Percentiles rank a stretch among this genome's conserved stretches.
These are phyloP conservation scores for Trachemys scripta DNA, from an alignment of 2,113 vertebrate genomes.

Conservation along the genomic window DNA sequence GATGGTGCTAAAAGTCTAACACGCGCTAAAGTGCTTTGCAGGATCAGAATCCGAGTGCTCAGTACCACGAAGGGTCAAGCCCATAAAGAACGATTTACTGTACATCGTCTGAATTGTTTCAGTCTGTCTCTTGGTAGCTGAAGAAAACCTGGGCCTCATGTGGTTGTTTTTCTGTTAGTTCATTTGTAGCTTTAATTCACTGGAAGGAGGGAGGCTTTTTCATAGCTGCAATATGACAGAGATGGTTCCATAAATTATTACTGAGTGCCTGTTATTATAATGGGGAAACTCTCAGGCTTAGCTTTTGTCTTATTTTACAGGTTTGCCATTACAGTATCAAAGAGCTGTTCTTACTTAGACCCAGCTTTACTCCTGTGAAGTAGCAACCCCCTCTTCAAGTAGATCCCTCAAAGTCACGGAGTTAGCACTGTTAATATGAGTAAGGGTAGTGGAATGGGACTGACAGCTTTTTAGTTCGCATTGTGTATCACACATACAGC, in stretches of 20 bases:
- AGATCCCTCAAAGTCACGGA: not conserved
- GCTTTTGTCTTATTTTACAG: not conserved
- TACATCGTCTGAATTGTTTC: not conserved
- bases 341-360: not conserved
- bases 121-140: not conserved
- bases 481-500: rapidly evolving
- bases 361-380: not conserved
- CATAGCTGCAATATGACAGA: not conserved
- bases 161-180: not conserved
- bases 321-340: not conserved
- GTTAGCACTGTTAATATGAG: not conserved
- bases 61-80: not conserved
- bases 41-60: not conserved
- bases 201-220: not conserved
- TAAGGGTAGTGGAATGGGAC: not conserved
- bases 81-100: not conserved
- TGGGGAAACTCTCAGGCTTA: constrained; percentile 22
- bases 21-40: not conserved
- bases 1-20: too few relatives aligned
- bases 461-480: not conserved
- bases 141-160: not conserved
- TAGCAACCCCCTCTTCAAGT: not conserved
- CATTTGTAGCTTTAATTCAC: constrained; percentile 22
- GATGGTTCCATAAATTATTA: not conserved
- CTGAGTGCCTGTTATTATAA: not conserved